phyloP scores from a whole-genome alignment of 2,797 vertebrate species.

The Alectoris magna region DNA sequence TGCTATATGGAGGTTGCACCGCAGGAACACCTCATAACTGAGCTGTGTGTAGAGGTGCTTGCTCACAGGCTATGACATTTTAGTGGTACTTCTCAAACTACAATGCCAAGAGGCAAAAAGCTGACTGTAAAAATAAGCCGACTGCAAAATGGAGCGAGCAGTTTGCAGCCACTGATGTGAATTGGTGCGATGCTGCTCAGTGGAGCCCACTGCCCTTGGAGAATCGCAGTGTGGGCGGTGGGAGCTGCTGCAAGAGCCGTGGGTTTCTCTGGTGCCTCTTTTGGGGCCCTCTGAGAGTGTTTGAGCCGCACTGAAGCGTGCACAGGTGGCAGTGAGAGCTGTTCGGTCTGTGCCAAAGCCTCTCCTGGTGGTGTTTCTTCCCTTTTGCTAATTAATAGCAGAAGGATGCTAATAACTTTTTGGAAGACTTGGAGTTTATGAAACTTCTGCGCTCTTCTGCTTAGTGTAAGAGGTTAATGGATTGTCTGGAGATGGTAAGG shows the following conservation, averaged over 20 bases:
- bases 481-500: neutral
- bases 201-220: neutral
- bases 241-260: constrained; percentile 4
- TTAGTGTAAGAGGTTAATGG: neutral
- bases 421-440: neutral
- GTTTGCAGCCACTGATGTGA: accelerated
- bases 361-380: neutral
- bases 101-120: neutral
- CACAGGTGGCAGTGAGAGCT: accelerated
- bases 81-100: neutral
- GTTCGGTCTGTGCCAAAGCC: accelerated
- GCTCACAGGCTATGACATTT: neutral
- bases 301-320: neutral
- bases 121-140: neutral
- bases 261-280: constrained; percentile 29
- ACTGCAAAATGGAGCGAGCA: neutral
- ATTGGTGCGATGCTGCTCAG: neutral
- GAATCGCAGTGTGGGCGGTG: neutral
- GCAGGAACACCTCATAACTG: neutral
- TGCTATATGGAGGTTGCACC: neutral
- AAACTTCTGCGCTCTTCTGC: neutral
- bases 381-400: neutral
- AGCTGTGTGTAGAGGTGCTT: accelerated
- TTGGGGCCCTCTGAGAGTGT: neutral
- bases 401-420: neutral